Base-by-base conservation (phyloP, 1,140 invertebrate species). In the Apocrypta bakeri region DNA sequence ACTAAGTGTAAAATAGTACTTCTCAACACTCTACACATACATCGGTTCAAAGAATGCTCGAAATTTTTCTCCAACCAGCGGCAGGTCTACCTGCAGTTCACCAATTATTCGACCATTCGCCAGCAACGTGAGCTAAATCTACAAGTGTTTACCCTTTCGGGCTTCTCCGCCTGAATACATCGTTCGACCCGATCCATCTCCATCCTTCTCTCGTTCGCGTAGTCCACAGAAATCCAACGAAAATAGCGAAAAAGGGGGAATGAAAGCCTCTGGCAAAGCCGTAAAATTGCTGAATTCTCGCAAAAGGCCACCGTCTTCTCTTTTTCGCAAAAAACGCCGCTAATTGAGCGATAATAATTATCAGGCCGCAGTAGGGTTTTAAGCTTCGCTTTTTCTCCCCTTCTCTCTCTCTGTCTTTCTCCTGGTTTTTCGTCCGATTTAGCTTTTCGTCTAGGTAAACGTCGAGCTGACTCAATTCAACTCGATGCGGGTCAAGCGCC, bases 61-160 rank as follows among this genome's bases (percentile, higher is more conserved):
- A 37, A 37, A 37, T 37, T 37, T 37, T 37, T 37, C 33, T 37
- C 33, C 33, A 9, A 37, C 3, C 33, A 37, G 33, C 8, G 17
- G 68, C 68, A 79, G 27, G 17, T 21, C 61, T n/a, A 71, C 85
- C 84, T 86, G 88, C 90, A 89, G 89, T 88, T 91, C 88, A 85
- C 87, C 90, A 92, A 91, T 92, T 91, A 91, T 92, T 91, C 86
- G 88, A 81, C 89, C 89, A 91, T 91, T 92, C 88, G 88, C 86
- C 86, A 87, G 87, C 91, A 91, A 92, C 90, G 90, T 91, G 90
- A 88, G 84, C 88, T 87, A 91, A 91, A 92, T 92, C 90, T 91
- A 91, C 89, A 91, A 92, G 89, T 91, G 89, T 91, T 90, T 91
- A 88, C 86, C 85, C 87, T 85, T 81, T 79, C 7, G 29, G 64